These are phyloP conservation scores for Piliocolobus tephrosceles DNA, from an alignment of 2,113 vertebrate genomes.

Conservation along the genomic window DNA sequence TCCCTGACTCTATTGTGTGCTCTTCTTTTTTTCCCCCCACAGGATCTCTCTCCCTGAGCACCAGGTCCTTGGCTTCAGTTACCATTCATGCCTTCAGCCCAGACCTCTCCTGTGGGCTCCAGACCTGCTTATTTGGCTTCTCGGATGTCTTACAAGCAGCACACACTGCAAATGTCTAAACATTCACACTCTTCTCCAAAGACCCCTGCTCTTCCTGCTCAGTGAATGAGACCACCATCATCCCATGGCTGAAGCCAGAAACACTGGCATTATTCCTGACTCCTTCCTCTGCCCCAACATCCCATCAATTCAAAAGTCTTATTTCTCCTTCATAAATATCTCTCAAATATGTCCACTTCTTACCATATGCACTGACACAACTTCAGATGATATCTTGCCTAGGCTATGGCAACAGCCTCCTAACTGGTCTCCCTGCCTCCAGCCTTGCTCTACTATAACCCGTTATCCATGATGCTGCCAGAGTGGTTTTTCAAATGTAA, in stretches of 20 bases:
- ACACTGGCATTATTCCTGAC: not conserved
- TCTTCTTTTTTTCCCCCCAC: not conserved
- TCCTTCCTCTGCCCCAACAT: not conserved
- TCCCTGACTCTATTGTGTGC: not conserved
- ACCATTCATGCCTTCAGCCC: not conserved
- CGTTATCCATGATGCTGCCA: not conserved
- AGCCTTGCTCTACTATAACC: not conserved
- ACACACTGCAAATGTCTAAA: not conserved
- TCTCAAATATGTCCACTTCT: not conserved
- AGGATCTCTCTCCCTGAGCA: not conserved
- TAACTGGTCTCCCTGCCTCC: not conserved
- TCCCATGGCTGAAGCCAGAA: not conserved
- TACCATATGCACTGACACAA: not conserved
- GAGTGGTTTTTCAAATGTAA: constrained; percentile 52
- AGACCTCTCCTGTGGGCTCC: not conserved
- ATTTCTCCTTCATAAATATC: not conserved
- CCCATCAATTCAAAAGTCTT: not conserved
- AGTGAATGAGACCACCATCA: not conserved
- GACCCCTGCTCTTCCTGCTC: not conserved
- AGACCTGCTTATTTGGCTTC: not conserved
- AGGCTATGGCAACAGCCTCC: not conserved
- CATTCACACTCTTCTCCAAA: not conserved
- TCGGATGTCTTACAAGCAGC: not conserved
- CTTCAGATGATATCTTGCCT: constrained; percentile 22
- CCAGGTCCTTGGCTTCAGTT: not conserved